Evolutionary conservation across 92 coral and sea anemone genomes (phyloP).

Genomic region (Bergia sp.): DNA sequence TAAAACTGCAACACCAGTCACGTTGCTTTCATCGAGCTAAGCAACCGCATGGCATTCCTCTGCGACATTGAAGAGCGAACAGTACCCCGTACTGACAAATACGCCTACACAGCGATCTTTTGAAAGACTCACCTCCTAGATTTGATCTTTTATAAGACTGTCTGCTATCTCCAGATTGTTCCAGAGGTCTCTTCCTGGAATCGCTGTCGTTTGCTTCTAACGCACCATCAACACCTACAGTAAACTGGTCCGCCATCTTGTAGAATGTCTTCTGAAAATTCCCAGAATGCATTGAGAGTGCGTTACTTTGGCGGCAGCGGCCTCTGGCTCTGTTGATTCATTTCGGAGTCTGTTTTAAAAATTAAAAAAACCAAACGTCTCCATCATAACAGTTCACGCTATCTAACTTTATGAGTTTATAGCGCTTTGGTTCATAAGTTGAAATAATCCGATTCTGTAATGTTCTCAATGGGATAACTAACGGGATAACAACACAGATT

Average conservation of each 20-base stretch:
- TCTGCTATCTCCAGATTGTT: slow-evolving; percentile 79
- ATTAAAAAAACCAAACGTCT: background rate
- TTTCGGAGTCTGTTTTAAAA: background rate
- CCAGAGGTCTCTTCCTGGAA: slow-evolving; percentile 93
- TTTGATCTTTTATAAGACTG: slow-evolving; percentile 91
- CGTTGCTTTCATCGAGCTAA: slow-evolving; percentile 43
- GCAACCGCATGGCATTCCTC: slow-evolving; percentile 42
- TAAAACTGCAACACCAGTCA: slow-evolving; percentile 24
- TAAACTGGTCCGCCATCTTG: slow-evolving; percentile 95
- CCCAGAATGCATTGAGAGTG: slow-evolving; percentile 63
- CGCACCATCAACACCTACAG: slow-evolving; percentile 74
- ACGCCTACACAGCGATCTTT: background rate
- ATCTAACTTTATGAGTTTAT: background rate
- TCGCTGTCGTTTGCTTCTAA: slow-evolving; percentile 82
- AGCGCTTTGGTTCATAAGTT: background rate
- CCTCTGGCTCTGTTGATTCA: background rate
- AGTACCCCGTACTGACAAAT: background rate
- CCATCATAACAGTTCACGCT: background rate
- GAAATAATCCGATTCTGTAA: slow-evolving; percentile 9
- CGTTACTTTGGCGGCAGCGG: slow-evolving; percentile 36
- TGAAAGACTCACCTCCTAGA: slow-evolving; percentile 84
- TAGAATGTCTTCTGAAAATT: slow-evolving; percentile 72
- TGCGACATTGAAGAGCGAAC: slow-evolving; percentile 26
- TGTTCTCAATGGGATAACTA: background rate
- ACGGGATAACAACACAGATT: slow-evolving; percentile 7